Base-by-base conservation (phyloP, 2,113 vertebrate species). In the Hypomesus transpacificus region DNA sequence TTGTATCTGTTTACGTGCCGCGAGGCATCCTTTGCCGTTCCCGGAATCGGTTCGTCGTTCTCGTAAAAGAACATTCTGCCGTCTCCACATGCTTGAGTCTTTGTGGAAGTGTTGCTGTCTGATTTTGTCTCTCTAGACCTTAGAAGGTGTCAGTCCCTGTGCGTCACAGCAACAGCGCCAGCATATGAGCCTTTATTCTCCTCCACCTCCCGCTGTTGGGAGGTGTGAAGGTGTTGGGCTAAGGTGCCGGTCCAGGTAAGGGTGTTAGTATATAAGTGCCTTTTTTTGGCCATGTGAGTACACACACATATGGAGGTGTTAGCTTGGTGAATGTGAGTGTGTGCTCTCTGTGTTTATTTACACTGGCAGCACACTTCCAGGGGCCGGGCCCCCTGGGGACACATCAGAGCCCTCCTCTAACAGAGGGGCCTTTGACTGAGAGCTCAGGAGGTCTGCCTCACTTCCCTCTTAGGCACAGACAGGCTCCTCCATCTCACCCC, bases 261-360 rank as follows among this genome's bases (percentile, higher is more conserved):
- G 73, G 57, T 77, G 80, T 80, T 69, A 21, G 52, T 7, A 21
- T 62, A n/a, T 75, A 65, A 63, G 67, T 17, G 52, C 69, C 5
- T 68, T 26, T 78, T 63, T 28, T 63, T 68, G 34, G 20, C 57
- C 20, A 61, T 2, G 31, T 75, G 66, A 81, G 76, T 79, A 69
- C 70, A 59, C 77, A 82, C 81, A 84, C 50, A 80, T 82, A 78
- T 84, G 77, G 68, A 87, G 84, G 85, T 88, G 88, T 85, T 82
- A 72, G 80, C 54, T 73, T 81, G 79, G 71, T 14, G 74, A 80
- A 75, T 26, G 67, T 70, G 68, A 84, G 77, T 71, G 69, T 78
- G 76, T 82, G 77, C 70, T 84, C 69, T 73, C 26, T 77, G 82
- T 81, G 81, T 91, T 91, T 91, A 90, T 91, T 90, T 92, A 75